Evolutionary conservation across 2,888 invertebrate species (phyloP).

Genomic region (Pristionchus entomophagus): DNA sequence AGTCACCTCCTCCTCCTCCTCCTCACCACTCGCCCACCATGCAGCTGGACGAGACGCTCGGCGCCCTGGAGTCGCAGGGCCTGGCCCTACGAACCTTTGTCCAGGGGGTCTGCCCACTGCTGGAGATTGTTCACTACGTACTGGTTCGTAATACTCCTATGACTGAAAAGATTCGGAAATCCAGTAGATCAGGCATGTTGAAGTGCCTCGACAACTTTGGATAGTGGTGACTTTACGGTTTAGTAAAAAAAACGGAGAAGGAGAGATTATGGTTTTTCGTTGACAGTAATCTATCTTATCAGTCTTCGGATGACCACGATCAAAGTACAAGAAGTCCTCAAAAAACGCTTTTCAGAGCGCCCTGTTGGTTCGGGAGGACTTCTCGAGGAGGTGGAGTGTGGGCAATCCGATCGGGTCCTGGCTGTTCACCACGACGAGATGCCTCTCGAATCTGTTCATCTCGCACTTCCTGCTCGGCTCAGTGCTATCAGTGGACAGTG

Average conservation of each 20-base stretch:
- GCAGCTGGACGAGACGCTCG: neutral
- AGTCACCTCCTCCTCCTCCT: neutral
- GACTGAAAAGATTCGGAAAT: too few species aligned
- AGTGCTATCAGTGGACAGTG: too few species aligned
- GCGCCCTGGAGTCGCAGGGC: neutral
- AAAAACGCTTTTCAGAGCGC: neutral
- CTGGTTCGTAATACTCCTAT: neutral
- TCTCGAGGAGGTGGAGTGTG: neutral
- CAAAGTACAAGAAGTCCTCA: too few species aligned
- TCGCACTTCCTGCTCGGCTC: neutral
- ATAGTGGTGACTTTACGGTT: too few species aligned
- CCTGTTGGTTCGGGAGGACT: neutral
- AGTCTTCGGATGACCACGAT: too few species aligned
- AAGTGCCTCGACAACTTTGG: too few species aligned
- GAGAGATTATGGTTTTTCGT: too few species aligned
- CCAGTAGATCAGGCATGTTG: too few species aligned
- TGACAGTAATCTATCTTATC: too few species aligned
- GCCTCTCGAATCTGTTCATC: neutral
- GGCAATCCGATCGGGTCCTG: neutral
- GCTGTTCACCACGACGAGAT: neutral
- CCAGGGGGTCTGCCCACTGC: neutral
- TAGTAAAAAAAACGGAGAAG: too few species aligned
- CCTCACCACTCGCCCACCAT: neutral
- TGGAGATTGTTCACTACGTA: conserved; percentile 18
- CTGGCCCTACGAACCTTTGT: neutral